Evolutionary conservation across 1,140 invertebrate species (phyloP), one percentile per base, ranked within the genome.

Genomic region (Euura saliciscinereae): DNA sequence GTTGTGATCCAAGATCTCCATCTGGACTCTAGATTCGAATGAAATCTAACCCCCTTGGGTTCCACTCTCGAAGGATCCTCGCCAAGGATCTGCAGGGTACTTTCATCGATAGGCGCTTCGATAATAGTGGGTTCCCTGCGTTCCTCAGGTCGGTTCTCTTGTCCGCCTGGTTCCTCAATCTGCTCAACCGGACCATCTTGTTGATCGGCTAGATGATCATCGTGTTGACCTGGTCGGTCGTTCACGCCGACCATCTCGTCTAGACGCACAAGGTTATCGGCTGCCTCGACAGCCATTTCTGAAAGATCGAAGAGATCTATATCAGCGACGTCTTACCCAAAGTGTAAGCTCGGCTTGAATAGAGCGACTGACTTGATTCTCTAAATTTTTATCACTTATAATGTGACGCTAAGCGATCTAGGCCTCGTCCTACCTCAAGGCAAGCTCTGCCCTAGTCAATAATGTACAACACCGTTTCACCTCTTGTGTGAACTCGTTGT

Each of bases 1-100:
- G 46, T 43, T 70, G n/a, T 70, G 43, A 70, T 3, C 69, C 69
- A 70, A 8, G 0, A 43, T 59, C 43, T 42, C 13, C 45, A 42
- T 6, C 69, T n/a, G n/a, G 46, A 51, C 11, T 51, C 6, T 6
- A 51, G 11, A 51, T 51, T 7, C 11, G 46, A 51, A 6, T 51
- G 6, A 51, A 11, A 7, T 51, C 11, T 51, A 51, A 51, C 6
- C 46, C 46, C 11, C 11, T 11, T 51, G 46, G 46, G 6, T 51
- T 11, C 6, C 6, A 51, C 46, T 6, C 46, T 51, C n/a, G n/a
- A n/a, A n/a, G 46, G 46, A 51, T 6, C 11, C 11, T 51, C 46
- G 6, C 46, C 46, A 11, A 51, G 6, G 46, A 51, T 51, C 11
- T 51, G 6, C 11, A 51, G 46, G 46, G 11, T 51, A 6, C 11